Conservation (phyloP, 2,113 vertebrate genomes). For the Ahaetulla prasina region DNA sequence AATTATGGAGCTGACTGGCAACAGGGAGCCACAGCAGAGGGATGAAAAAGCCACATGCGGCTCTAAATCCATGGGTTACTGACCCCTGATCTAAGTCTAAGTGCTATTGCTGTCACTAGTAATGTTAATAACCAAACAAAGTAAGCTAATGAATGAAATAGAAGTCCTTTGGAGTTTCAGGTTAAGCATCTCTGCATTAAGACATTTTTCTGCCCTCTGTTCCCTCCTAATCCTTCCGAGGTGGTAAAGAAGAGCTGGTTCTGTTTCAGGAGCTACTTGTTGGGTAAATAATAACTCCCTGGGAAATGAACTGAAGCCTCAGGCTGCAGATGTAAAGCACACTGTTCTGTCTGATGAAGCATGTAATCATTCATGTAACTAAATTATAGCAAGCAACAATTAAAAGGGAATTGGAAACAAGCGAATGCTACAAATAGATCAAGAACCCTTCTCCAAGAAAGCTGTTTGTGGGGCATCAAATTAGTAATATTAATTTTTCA, state of each 20-base stretch:
- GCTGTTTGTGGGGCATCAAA: conserved; percentile 37
- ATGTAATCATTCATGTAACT: conserved; percentile 29
- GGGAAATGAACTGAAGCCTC: conserved; percentile 2
- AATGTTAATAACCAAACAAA: background rate
- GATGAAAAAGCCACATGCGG: no score
- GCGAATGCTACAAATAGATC: conserved; percentile 13
- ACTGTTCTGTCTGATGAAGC: conserved; percentile 19
- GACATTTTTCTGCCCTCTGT: background rate
- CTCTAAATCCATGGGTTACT: no score
- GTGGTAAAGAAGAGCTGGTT: background rate
- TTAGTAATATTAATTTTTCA: conserved; percentile 40
- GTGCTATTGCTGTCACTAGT: background rate
- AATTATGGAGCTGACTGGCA: no score
- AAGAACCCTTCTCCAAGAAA: conserved; percentile 3
- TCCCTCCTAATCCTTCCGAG: background rate
- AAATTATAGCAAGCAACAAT: conserved; percentile 36
- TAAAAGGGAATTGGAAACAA: conserved; percentile 19
- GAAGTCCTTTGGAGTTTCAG: background rate
- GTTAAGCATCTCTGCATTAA: background rate
- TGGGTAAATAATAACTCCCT: background rate
- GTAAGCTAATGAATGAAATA: background rate
- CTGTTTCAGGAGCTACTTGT: background rate
- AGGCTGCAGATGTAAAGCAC: conserved; percentile 11
- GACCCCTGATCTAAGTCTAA: no score
- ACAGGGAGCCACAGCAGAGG: no score